Conservation (phyloP, 2,888 invertebrate genomes). For the Dendrolimus houi region DNA sequence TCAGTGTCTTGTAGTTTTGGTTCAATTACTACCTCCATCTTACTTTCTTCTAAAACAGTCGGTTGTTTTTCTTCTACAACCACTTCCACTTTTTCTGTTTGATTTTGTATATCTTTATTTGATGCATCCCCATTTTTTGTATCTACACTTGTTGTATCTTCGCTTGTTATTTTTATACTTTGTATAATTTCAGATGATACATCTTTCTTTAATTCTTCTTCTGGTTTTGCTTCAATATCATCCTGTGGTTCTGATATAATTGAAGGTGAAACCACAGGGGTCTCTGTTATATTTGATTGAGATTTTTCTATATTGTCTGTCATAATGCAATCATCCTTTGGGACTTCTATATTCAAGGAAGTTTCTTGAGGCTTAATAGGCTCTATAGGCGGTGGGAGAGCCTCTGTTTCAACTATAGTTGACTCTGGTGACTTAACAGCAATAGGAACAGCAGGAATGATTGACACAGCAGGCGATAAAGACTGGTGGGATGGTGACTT, state of each 20-base stretch:
- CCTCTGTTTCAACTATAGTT: conserved; percentile 43
- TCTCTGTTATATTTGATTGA: background rate
- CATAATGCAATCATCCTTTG: conserved; percentile 18
- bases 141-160: conserved; percentile 2
- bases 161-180: background rate
- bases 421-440: conserved; percentile 44
- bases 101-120: conserved; percentile 2
- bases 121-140: background rate
- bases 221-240: conserved; percentile 6
- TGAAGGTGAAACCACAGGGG: background rate
- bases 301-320: background rate
- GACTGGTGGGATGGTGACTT: conserved; percentile 42
- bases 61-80: conserved; percentile 10
- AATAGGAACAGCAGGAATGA: conserved; percentile 37
- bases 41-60: conserved; percentile 13
- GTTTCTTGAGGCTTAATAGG: conserved; percentile 37
- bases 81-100: conserved; percentile 11
- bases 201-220: conserved; percentile 4
- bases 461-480: conserved; percentile 35
- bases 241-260: background rate
- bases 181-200: background rate
- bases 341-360: conserved; percentile 32
- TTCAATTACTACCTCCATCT: conserved; percentile 18
- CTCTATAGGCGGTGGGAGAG: conserved; percentile 47
- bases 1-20: conserved; percentile 8